A percentile compares a stretch with the other conserved stretches of the same genome.
These are phyloP conservation scores for Eurytoma adleriae DNA, from an alignment of 2,888 invertebrate genomes.

Conservation along the genomic window DNA sequence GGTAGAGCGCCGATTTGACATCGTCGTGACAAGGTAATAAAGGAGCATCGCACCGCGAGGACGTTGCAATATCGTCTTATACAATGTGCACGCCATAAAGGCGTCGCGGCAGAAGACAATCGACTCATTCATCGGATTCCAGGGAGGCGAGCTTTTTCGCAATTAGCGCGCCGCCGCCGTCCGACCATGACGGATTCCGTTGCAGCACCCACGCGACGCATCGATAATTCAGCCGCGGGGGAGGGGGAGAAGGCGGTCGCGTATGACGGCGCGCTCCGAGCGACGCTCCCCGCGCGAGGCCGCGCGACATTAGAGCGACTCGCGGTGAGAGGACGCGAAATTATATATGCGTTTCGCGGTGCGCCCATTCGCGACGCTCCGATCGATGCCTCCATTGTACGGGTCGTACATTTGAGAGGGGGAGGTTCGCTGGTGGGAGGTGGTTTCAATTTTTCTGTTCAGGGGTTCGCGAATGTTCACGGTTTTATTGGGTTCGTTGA, in stretches of 20 bases:
- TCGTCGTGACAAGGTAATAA: constrained; percentile 4
- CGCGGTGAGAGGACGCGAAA: constrained; percentile 30
- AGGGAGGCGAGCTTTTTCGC: constrained; percentile 18
- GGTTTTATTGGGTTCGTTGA: background rate
- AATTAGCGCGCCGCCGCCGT: constrained; percentile 13
- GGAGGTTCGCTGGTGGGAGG: background rate
- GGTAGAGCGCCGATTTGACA: background rate
- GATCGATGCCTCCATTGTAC: constrained; percentile 28
- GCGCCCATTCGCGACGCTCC: background rate
- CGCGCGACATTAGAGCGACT: background rate
- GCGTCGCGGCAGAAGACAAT: constrained; percentile 24
- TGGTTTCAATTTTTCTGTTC: background rate
- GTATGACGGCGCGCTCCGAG: background rate
- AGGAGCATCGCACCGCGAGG: background rate
- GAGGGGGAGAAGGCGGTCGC: background rate
- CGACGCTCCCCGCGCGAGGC: background rate
- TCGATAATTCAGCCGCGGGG: background rate
- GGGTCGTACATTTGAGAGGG: background rate
- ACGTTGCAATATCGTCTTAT: background rate
- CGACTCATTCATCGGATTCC: constrained; percentile 24
- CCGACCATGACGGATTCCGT: constrained; percentile 32
- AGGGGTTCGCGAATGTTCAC: background rate
- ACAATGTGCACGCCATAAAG: constrained; percentile 1
- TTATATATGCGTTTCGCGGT: background rate
- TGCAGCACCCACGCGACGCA: background rate